Evolutionary conservation across 2,797 vertebrate species (phyloP), one percentile per base, ranked within the genome.

Genomic region (Avahi laniger): DNA sequence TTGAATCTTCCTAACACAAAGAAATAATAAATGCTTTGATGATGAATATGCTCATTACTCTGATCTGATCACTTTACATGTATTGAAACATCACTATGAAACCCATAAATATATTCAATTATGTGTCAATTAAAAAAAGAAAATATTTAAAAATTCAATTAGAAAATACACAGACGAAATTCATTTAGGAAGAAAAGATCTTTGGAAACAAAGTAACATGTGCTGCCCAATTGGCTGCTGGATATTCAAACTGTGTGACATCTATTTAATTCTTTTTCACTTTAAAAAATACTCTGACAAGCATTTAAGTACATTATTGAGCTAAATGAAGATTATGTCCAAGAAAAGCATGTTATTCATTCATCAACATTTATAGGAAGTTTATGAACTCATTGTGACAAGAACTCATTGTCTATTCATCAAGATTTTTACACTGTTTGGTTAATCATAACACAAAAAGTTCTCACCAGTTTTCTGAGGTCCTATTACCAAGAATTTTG

Each of bases 401-500:
- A 70, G 54, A 91, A 54, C 22, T 72, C n/a, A 65, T 57, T 43
- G 14, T 80, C 22, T 46, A 35, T 41, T 41, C 38, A 65, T 35
- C 6, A 72, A 7, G 80, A 92, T 22, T 93, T 79, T 63, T 70
- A 86, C 5, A 52, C 6, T 46, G 9, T 14, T 41, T 85, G 4
- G 46, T 65, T 54, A 81, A 84, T 5, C 52, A 70, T 85, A 96
- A 96, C n/a, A 89, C 83, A 94, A 97, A 70, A 96, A 97, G 84
- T 67, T 95, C 99, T 99, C 97, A 99, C 99, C 99, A 97, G 99
- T 99, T 99, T 99, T 99, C 98, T 99, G 99, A 75, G 99, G 99
- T 97, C 99, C 99, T 92, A 99, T 98, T 93, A 99, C 99, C 98
- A 99, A 98, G 98, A 99, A 99, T 97, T 99, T 99, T 95, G 99